These are phyloP conservation scores for Drosophila kohkoa DNA, from an alignment of 1,140 invertebrate species.

Conservation along the genomic window DNA sequence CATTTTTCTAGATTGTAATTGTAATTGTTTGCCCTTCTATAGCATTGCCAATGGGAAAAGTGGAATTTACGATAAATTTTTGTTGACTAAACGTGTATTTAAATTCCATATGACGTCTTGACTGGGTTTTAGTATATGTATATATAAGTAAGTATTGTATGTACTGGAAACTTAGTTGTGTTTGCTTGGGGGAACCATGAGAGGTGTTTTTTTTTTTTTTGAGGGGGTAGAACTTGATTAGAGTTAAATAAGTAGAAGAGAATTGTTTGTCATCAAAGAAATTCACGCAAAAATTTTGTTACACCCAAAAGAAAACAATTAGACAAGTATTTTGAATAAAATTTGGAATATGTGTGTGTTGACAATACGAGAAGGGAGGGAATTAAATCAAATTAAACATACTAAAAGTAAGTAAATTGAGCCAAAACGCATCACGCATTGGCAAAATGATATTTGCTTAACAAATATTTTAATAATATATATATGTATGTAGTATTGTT, in stretches of 20 bases:
- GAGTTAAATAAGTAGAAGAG: constrained; percentile 24
- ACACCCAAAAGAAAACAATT: constrained; percentile 72
- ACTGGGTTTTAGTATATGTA: constrained; percentile 33
- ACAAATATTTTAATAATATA: constrained; percentile 34
- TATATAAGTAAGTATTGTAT: constrained; percentile 17
- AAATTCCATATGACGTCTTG: constrained; percentile 21
- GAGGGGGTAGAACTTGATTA: constrained; percentile 18
- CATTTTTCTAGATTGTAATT: constrained; percentile 25
- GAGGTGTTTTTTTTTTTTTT: neutral
- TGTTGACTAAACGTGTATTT: constrained; percentile 1
- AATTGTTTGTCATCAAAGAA: constrained; percentile 26
- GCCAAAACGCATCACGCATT: constrained; percentile 10
- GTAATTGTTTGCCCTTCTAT: constrained; percentile 17
- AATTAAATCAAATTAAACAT: constrained; percentile 38
- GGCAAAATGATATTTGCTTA: constrained; percentile 50
- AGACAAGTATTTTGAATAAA: constrained; percentile 33
- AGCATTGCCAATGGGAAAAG: constrained; percentile 26
- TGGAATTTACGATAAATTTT: constrained; percentile 22
- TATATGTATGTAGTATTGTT: constrained; percentile 13
- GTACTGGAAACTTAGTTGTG: constrained; percentile 42
- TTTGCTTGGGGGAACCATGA: constrained; percentile 45
- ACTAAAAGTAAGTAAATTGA: constrained; percentile 38
- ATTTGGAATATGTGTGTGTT: constrained; percentile 33
- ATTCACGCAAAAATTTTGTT: constrained; percentile 76
- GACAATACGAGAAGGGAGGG: constrained; percentile 38